phyloP scores from a whole-genome alignment of 1,140 invertebrate genomes.

The Myzus persicae region DNA sequence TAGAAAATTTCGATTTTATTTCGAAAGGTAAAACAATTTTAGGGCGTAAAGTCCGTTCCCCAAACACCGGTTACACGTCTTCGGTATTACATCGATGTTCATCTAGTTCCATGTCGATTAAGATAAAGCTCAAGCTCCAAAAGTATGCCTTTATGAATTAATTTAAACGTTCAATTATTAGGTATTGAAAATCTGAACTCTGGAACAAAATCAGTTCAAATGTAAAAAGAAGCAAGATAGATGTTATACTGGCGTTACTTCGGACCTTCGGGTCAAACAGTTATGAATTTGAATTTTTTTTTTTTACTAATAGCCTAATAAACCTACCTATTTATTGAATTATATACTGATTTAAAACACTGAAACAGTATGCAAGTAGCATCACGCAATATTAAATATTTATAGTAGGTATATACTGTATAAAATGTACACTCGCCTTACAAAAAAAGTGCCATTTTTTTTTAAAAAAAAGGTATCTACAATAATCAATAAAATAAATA shows the following conservation, averaged over 20 bases:
- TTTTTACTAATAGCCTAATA: no score
- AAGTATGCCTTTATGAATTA: no score
- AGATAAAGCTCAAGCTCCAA: no score
- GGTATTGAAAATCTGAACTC: not conserved
- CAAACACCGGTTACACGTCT: no score
- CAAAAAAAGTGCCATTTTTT: no score
- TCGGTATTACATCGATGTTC: not conserved
- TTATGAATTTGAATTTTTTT: not conserved
- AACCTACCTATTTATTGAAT: no score
- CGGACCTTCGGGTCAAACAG: not conserved
- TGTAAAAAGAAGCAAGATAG: not conserved
- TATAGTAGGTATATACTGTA: not conserved
- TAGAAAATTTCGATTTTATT: not conserved
- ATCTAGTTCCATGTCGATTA: not conserved
- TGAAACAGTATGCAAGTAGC: no score
- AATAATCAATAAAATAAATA: no score
- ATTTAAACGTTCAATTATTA: not conserved
- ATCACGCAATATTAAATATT: no score
- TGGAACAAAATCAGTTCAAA: not conserved
- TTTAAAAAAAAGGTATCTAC: no score
- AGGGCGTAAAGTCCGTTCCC: not conserved
- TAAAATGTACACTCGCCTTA: not conserved
- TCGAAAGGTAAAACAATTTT: not conserved
- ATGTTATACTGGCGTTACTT: no score
- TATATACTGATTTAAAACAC: no score